Percentiles rank a stretch among this genome's conserved stretches.
Conservation (phyloP, 30 jellyfish, hydroid and myxozoan genomes). For the Nemopilema nomurai region DNA sequence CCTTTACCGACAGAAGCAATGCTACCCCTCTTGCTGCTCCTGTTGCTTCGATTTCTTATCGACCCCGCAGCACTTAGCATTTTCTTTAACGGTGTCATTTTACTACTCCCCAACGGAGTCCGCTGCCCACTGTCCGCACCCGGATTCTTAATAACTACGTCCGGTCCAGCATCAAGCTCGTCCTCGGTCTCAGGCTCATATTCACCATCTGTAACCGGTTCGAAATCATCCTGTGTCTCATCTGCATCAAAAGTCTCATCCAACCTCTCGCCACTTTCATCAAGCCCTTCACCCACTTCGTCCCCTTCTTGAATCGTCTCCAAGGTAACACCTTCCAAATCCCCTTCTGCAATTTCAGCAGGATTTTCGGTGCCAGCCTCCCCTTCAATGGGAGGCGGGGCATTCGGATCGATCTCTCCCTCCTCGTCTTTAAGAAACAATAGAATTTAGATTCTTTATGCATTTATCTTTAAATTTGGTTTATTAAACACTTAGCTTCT, state of each 20-base stretch:
- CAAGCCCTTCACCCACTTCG: neutral
- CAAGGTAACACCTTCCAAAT: constrained; percentile 14
- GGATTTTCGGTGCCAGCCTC: constrained; percentile 1
- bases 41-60: constrained; percentile 24
- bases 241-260: neutral
- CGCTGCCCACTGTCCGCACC: constrained; percentile 12
- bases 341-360: constrained; percentile 1
- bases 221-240: neutral
- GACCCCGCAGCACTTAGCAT: constrained; percentile 47
- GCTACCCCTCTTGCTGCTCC: constrained; percentile 19
- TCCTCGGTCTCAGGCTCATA: constrained; percentile 39
- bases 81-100: constrained; percentile 44
- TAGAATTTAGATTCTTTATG: neutral
- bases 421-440: constrained; percentile 26
- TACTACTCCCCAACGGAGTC: constrained; percentile 17
- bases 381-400: constrained; percentile 14
- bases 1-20: neutral
- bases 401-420: constrained; percentile 48
- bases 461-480: neutral
- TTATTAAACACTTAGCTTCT: neutral
- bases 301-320: neutral
- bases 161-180: constrained; percentile 35
- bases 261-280: neutral
- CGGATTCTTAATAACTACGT: constrained; percentile 28
- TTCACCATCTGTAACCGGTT: constrained; percentile 26